Base-by-base conservation (phyloP, 2,888 invertebrate species). In the Muschampia staudingeri region DNA sequence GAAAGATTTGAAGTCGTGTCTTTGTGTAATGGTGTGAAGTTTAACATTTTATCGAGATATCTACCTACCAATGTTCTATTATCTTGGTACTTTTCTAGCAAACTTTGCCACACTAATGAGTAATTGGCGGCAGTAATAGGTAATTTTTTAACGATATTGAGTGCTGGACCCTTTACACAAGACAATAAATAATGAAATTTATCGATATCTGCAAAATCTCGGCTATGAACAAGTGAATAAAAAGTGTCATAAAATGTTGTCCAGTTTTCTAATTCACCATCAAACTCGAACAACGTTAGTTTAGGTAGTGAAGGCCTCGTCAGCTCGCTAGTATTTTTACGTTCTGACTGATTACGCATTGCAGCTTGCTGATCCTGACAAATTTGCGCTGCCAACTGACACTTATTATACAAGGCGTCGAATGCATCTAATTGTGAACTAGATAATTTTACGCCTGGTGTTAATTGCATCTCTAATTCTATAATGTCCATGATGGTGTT, bases 181-280 rank as follows among this genome's bases (percentile, higher is more conserved):
- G 65, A 65, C 30, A 65, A 65, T 65, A 65, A 30, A 30, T 65
- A 65, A 65, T 65, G 65, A 6, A 65, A 65, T 65, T 65, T 65
- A 65, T 65, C 65, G 30, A 65, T 65, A 65, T 65, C 65, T 30
- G 65, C 25, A 65, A 65, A 65, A 12, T 65, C 30, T 65, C 65
- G 12, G 65, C 65, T 65, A 65, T 65, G 65, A 65, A 65, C 65
- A 4, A 65, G 65, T 14, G 65, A 65, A 65, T 65, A 30, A 12
- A 65, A 65, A 1, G 65, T 65, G 30, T 65, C 65, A 30, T 65
- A 65, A 65, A 65, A 65, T 30, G 65, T 65, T 30, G 25, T 65
- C 65, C 65, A 65, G 30, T 65, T 65, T 65, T 65, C 65, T 65
- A 65, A 65, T 30, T 65, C 65, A 65, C 65, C 65, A 65, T 65